Conservation (phyloP, 2,113 vertebrate species). For the Pycnonotus jocosus region DNA sequence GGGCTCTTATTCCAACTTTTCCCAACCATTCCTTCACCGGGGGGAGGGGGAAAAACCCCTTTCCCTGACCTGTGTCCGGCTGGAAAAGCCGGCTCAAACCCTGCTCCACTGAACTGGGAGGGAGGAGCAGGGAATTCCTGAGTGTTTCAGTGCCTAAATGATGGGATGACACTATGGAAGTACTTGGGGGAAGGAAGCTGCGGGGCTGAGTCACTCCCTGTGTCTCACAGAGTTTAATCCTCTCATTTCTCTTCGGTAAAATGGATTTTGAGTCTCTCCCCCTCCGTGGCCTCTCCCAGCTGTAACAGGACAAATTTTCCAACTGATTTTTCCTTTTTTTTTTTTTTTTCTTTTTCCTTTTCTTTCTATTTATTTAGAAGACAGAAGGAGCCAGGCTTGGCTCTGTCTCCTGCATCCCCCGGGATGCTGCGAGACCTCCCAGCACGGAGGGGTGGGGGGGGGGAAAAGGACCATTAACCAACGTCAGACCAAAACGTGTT, state of each 20-base stretch:
- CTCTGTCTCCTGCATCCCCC: background rate
- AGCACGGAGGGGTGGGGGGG: constrained; percentile 35
- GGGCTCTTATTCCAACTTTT: background rate
- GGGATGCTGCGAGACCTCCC: background rate
- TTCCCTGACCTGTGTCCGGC: background rate
- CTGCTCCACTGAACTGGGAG: background rate
- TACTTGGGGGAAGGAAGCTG: background rate
- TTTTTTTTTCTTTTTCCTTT: background rate
- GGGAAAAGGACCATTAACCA: constrained; percentile 68
- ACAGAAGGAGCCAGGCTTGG: background rate
- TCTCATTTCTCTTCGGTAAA: background rate
- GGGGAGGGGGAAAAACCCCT: background rate
- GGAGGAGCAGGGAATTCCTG: background rate
- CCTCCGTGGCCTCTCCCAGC: background rate
- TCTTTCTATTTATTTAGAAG: constrained; percentile 66
- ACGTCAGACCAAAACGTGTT: constrained; percentile 67
- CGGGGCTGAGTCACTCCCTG: background rate
- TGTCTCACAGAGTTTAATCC: background rate
- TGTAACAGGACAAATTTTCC: background rate
- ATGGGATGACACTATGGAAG: background rate
- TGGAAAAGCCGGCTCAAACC: background rate
- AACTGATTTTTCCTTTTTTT: constrained; percentile 29
- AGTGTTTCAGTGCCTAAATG: background rate
- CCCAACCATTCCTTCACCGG: background rate
- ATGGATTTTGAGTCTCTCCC: background rate